Percentiles rank a stretch among this genome's conserved stretches.
These are phyloP conservation scores for Pinna nobilis DNA, from an alignment of 1,140 invertebrate genomes.

Conservation along the genomic window DNA sequence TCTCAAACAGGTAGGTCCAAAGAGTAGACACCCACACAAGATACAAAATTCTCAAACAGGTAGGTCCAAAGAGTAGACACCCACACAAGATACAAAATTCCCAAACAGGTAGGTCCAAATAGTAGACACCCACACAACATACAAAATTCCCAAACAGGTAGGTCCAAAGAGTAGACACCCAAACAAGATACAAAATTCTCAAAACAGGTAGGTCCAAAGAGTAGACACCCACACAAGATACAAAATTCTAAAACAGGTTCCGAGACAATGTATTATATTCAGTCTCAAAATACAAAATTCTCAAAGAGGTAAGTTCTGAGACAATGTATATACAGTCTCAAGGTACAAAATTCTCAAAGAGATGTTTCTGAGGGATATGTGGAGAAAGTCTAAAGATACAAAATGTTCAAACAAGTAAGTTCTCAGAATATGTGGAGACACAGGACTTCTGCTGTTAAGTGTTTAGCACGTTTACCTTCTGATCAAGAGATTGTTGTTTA, in stretches of 20 bases:
- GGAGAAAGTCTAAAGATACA: too few relatives aligned
- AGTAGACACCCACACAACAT: slow-evolving; percentile 53
- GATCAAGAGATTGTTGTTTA: too few relatives aligned
- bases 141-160: slow-evolving; percentile 39
- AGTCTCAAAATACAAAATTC: too few relatives aligned
- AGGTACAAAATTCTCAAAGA: slow-evolving; percentile 43
- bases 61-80: slow-evolving; percentile 46
- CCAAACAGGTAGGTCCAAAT: slow-evolving; percentile 19
- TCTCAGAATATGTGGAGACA: slow-evolving; percentile 55
- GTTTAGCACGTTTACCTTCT: too few relatives aligned
- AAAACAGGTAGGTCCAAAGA: slow-evolving; percentile 20
- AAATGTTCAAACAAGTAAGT: too few relatives aligned
- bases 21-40: slow-evolving; percentile 55
- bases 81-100: slow-evolving; percentile 45
- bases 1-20: too few relatives aligned
- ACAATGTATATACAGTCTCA: slow-evolving; percentile 53
- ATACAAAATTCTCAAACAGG: slow-evolving; percentile 41
- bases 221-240: neutral
- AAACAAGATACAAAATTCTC: slow-evolving; percentile 45
- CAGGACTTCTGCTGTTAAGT: too few relatives aligned
- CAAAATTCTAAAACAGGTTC: neutral
- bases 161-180: slow-evolving; percentile 44
- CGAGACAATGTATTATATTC: too few relatives aligned
- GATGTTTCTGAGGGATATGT: too few relatives aligned
- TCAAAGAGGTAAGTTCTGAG: too few relatives aligned